Evolutionary conservation across 2,888 invertebrate genomes (phyloP).

Genomic region (Plutella xylostella): DNA sequence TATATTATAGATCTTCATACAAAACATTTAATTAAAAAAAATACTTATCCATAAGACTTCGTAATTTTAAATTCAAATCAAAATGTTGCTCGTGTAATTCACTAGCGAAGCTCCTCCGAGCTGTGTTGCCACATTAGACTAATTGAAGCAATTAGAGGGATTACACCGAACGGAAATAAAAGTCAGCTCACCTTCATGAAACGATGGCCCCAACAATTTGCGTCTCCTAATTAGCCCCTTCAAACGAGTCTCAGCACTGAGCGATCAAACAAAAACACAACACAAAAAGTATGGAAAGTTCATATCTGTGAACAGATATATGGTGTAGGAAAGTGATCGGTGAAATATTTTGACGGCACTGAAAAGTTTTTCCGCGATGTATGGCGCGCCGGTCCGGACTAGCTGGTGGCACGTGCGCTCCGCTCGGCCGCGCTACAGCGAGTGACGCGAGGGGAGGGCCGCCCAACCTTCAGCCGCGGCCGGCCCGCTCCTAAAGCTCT

Average conservation of each 20-base stretch:
- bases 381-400: neutral
- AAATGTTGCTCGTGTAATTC: too few species aligned
- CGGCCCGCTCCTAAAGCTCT: slow-evolving; percentile 30
- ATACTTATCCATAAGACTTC: too few species aligned
- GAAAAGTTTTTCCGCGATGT: slow-evolving; percentile 64
- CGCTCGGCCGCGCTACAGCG: slow-evolving; percentile 42
- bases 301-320: too few species aligned
- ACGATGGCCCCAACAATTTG: slow-evolving; percentile 66
- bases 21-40: too few species aligned
- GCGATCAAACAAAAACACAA: slow-evolving; percentile 34
- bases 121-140: slow-evolving; percentile 69
- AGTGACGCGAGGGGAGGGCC: slow-evolving; percentile 46
- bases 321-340: too few species aligned
- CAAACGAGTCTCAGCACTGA: slow-evolving; percentile 44
- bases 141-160: slow-evolving; percentile 70
- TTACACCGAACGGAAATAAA: slow-evolving; percentile 70
- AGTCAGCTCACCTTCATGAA: slow-evolving; percentile 69
- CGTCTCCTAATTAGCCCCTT: slow-evolving; percentile 62
- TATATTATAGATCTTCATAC: too few species aligned
- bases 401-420: slow-evolving; percentile 33
- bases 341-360: slow-evolving; percentile 32
- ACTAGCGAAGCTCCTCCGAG: slow-evolving; percentile 60
- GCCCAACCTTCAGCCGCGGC: slow-evolving; percentile 44
- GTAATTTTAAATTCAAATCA: too few species aligned
- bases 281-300: slow-evolving; percentile 38